A percentile compares a stretch with the other conserved stretches of the same genome.
phyloP scores from a whole-genome alignment of 2,797 vertebrate genomes.

The Australoheros facetus region DNA sequence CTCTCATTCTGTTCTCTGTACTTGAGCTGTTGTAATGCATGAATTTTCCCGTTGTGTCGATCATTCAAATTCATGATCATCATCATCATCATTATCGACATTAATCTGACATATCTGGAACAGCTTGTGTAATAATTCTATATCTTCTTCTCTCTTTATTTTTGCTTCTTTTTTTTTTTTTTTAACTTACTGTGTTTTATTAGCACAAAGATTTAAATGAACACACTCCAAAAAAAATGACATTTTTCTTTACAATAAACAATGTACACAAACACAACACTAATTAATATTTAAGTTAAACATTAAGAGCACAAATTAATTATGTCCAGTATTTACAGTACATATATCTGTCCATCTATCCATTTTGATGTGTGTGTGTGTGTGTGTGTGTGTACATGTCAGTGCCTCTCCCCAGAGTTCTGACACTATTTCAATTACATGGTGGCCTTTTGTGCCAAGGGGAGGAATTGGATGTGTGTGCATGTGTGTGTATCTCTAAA shows the following conservation, averaged over 20 bases:
- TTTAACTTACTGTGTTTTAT: neutral
- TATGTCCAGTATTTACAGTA: neutral
- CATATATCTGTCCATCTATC: neutral
- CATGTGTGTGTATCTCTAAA: conserved; percentile 18
- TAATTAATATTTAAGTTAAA: too few relatives aligned
- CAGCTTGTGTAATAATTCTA: too few relatives aligned
- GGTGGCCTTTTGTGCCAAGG: conserved; percentile 61
- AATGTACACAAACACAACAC: neutral
- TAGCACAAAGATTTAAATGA: too few relatives aligned
- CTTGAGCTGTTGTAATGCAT: too few relatives aligned
- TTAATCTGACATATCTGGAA: too few relatives aligned
- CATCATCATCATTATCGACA: too few relatives aligned
- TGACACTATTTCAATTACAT: conserved; percentile 72
- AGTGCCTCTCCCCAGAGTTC: conserved; percentile 61
- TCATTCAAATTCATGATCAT: too few relatives aligned
- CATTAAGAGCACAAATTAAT: too few relatives aligned
- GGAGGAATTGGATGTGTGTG: conserved; percentile 26
- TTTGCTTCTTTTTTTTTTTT: neutral
- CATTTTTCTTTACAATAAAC: neutral
- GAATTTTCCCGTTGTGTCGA: too few relatives aligned
- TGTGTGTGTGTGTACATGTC: too few relatives aligned
- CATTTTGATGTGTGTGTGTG: too few relatives aligned
- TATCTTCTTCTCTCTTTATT: neutral
- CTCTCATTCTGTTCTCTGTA: too few relatives aligned
- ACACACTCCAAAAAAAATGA: neutral